Percentiles rank a stretch among this genome's conserved stretches.
Conservation (phyloP, 2,888 invertebrate species). For the Epinotia ramella region DNA sequence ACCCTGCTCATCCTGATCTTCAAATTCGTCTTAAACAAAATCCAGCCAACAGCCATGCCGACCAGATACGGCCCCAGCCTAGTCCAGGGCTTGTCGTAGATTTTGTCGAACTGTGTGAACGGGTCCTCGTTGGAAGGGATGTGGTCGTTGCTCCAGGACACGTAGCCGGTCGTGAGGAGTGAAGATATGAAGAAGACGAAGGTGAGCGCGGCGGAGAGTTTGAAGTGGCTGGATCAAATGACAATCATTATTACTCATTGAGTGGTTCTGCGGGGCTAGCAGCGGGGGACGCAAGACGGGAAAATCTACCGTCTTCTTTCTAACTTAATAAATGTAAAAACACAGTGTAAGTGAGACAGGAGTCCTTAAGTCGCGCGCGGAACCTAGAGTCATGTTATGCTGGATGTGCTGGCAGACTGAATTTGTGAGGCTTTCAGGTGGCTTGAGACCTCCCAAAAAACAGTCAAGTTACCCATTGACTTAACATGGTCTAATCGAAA, state of each 20-base stretch:
- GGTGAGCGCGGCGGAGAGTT: conserved; percentile 88
- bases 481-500: too few species aligned
- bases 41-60: conserved; percentile 94
- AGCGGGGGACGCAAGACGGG: too few species aligned
- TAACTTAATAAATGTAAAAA: too few species aligned
- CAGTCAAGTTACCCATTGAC: too few species aligned
- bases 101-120: conserved; percentile 93
- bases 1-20: conserved; percentile 90
- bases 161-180: conserved; percentile 91
- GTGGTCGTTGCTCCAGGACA: conserved; percentile 92
- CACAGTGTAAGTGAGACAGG: too few species aligned
- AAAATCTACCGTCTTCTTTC: too few species aligned
- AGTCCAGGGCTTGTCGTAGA: conserved; percentile 96
- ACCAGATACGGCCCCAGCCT: conserved; percentile 93
- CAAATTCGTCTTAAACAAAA: conserved; percentile 92
- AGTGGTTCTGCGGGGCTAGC: too few species aligned
- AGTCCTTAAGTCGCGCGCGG: too few species aligned
- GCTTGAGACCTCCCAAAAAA: too few species aligned
- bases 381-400: too few species aligned
- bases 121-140: conserved; percentile 92
- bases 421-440: too few species aligned
- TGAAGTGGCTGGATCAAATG: conserved; percentile 87
- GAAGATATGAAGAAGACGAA: conserved; percentile 89
- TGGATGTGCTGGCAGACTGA: too few species aligned
- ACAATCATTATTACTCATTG: background rate